Percentiles rank a stretch among this genome's conserved stretches.
These are phyloP conservation scores for Gorsachius goisagi DNA, from an alignment of 2,113 vertebrate genomes.

Conservation along the genomic window DNA sequence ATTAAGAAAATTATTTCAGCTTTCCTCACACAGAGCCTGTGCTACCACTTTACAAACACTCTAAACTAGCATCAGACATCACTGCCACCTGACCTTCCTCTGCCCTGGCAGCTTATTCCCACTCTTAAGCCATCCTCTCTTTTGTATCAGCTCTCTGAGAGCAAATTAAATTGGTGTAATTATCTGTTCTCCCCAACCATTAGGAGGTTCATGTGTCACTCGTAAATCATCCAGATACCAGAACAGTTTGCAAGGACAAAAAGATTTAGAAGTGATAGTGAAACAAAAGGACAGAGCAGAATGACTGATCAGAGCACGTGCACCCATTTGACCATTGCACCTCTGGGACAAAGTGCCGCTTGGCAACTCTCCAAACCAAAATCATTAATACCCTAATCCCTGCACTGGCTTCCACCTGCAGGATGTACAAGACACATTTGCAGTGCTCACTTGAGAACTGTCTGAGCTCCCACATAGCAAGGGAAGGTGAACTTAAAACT, in stretches of 20 bases:
- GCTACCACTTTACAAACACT: neutral
- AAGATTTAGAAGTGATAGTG: neutral
- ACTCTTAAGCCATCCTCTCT: neutral
- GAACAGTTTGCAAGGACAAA: neutral
- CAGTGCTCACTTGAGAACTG: neutral
- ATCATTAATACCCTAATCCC: neutral
- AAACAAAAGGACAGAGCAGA: neutral
- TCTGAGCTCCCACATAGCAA: neutral
- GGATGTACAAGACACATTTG: no score
- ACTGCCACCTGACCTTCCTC: neutral
- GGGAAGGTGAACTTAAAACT: neutral
- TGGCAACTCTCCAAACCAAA: neutral
- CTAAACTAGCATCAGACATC: neutral
- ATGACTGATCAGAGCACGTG: accelerated
- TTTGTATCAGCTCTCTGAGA: neutral
- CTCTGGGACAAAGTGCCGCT: neutral
- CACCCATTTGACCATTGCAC: neutral
- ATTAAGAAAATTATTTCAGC: neutral
- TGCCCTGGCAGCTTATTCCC: neutral
- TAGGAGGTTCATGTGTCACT: neutral
- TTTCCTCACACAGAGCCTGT: neutral
- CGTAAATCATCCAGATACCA: neutral
- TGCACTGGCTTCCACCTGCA: neutral
- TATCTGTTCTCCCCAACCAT: neutral
- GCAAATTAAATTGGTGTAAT: neutral